These are phyloP conservation scores for Numida meleagris DNA, from an alignment of 2,113 vertebrate species.

Conservation along the genomic window DNA sequence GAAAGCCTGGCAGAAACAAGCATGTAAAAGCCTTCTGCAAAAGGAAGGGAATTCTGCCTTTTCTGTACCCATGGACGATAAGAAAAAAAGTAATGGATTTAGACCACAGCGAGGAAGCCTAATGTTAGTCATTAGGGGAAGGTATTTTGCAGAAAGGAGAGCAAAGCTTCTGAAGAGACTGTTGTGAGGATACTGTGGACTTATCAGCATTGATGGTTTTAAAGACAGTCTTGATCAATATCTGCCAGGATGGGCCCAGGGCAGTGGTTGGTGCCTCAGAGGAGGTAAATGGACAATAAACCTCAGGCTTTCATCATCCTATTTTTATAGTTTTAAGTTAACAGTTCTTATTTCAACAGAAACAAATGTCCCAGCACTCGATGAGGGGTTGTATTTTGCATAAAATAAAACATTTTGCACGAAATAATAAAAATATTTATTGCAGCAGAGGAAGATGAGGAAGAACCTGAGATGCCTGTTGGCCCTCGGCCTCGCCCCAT, in stretches of 20 bases:
- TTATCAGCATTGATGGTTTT: not conserved
- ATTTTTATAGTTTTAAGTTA: not conserved
- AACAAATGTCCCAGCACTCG: not conserved
- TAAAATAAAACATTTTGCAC: not conserved
- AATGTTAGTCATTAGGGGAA: not conserved
- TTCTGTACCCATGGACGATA: not conserved
- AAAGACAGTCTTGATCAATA: not conserved
- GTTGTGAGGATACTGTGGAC: not conserved
- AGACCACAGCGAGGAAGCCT: not conserved
- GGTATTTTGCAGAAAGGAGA: not conserved
- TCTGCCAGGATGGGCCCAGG: not conserved
- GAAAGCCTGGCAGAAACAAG: not conserved
- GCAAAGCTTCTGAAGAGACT: not conserved
- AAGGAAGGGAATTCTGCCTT: not conserved
- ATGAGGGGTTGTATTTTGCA: not conserved
- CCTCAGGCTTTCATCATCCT: not conserved
- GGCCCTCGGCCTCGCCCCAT: constrained; percentile 94
- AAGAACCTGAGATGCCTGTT: constrained; percentile 97
- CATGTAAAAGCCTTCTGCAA: not conserved
- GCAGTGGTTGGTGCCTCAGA: not conserved
- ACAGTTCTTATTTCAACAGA: not conserved
- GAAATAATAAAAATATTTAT: constrained; percentile 6
- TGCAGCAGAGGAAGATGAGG: constrained; percentile 91
- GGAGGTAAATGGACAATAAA: not conserved
- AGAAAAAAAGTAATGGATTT: not conserved